A percentile compares a stretch with the other conserved stretches of the same genome.
Evolutionary conservation across 2,113 vertebrate species (phyloP).

Genomic region (Oreocharis arfaki): DNA sequence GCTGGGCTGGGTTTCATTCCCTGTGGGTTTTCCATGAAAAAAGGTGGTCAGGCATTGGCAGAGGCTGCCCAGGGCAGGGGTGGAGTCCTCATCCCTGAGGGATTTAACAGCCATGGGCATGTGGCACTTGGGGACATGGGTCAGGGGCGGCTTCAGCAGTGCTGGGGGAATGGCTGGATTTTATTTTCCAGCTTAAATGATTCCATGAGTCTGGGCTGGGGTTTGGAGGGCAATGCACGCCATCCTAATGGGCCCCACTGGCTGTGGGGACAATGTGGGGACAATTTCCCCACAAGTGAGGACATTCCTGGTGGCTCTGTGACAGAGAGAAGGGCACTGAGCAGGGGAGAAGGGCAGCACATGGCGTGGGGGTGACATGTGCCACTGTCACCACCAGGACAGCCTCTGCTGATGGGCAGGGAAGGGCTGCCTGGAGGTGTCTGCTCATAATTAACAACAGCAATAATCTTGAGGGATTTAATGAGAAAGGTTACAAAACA

Average conservation of each 20-base stretch:
- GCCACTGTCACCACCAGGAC: not conserved
- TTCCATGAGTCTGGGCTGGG: not conserved
- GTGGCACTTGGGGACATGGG: not conserved
- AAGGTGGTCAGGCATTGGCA: not conserved
- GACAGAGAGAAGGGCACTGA: not conserved
- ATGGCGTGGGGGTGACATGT: not conserved
- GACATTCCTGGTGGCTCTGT: not conserved
- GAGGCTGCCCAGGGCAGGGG: not conserved
- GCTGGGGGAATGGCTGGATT: not conserved
- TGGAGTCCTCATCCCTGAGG: not conserved
- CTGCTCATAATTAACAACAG: not conserved
- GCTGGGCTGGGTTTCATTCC: not conserved
- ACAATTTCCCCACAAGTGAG: not conserved
- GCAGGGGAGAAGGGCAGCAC: not conserved
- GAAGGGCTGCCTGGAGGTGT: not conserved
- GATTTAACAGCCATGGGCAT: not conserved
- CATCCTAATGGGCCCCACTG: not conserved
- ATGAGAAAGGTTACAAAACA: not conserved
- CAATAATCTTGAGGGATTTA: not conserved
- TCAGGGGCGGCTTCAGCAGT: not conserved
- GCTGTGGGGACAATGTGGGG: not conserved
- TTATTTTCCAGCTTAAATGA: not conserved
- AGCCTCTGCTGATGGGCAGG: not conserved
- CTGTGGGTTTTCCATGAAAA: not conserved
- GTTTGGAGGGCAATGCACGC: not conserved